phyloP scores from a whole-genome alignment of 2,113 vertebrate species.

The Salvator merianae region DNA sequence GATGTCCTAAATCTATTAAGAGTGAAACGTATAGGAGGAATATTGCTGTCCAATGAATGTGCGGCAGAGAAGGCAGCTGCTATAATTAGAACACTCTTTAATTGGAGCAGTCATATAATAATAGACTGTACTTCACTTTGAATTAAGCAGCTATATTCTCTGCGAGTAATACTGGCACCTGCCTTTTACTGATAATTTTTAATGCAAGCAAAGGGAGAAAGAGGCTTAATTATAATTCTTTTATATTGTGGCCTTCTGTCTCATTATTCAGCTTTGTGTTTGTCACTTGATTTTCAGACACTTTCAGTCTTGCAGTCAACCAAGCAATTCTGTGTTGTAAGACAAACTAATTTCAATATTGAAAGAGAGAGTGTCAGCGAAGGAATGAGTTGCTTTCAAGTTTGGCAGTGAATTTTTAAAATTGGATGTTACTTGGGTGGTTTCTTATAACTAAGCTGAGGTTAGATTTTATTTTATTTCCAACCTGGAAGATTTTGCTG shows the following conservation, averaged over 20 bases:
- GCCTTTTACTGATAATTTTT: slow-evolving; percentile 26
- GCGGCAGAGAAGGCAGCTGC: not conserved
- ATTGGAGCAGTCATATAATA: not conserved
- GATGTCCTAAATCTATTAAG: not conserved
- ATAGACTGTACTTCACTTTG: slow-evolving; percentile 7
- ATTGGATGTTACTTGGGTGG: not conserved
- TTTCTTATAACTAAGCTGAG: not conserved
- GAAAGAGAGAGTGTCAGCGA: not conserved
- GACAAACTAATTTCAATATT: not conserved
- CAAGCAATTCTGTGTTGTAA: not conserved
- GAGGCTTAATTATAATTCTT: slow-evolving; percentile 4
- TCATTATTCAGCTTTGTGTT: not conserved
- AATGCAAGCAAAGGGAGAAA: not conserved
- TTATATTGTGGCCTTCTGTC: not conserved
- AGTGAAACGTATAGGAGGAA: not conserved
- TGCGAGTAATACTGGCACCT: not conserved
- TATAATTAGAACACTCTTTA: slow-evolving; percentile 18
- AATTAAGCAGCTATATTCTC: slow-evolving; percentile 2
- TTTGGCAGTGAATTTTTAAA: not conserved
- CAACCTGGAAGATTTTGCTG: not conserved
- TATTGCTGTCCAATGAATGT: not conserved
- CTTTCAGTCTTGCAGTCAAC: not conserved
- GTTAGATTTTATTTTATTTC: not conserved
- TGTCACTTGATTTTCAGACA: not conserved
- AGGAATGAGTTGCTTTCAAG: not conserved